Base-by-base conservation (phyloP, 2,888 invertebrate species). In the Eupithecia tripunctaria region DNA sequence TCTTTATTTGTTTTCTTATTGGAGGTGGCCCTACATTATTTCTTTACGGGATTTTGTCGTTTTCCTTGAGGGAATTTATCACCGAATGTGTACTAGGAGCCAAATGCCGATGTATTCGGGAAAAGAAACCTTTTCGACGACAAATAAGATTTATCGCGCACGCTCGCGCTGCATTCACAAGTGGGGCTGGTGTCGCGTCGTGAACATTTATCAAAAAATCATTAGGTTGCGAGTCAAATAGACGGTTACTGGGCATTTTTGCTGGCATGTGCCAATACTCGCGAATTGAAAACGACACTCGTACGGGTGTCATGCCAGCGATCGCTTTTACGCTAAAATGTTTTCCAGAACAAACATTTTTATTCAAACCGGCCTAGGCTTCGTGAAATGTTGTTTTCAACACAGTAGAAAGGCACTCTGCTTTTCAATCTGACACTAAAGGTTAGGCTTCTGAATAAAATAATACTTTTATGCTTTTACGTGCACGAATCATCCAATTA, bases 51-150 rank as follows among this genome's bases (percentile, higher is more conserved):
- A 76, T 79, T 77, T 79, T 80, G 75, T 79, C 76, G 79, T 74
- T 78, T 81, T 76, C 78, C 78, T 78, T 77, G 74, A 76, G 76
- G 79, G 78, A 84, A 89, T 89, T 88, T 89, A 88, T 87, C 83
- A 84, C 81, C 73, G 79, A 81, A 84, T 82, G 78, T 80, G 84
- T 81, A 84, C 83, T 79, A 79, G 79, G 74, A 82, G 73, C 78
- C 78, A 76, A 78, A 75, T 71, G 79, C 79, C 82, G 75, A 82
- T 81, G 82, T 84, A 83, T 84, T 81, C 80, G 77, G 77, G 78
- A 81, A 80, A 79, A 76, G 78, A 73, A 82, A 80, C 80, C 76
- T 79, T 85, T 81, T 74, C 80, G 81, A 81, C 82, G 85, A 86
- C 85, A 74, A 77, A 80, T 74, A 78, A 79, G 80, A 80, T 80